Conservation (phyloP, 2,113 vertebrate species). For the Corythornis vintsioides region DNA sequence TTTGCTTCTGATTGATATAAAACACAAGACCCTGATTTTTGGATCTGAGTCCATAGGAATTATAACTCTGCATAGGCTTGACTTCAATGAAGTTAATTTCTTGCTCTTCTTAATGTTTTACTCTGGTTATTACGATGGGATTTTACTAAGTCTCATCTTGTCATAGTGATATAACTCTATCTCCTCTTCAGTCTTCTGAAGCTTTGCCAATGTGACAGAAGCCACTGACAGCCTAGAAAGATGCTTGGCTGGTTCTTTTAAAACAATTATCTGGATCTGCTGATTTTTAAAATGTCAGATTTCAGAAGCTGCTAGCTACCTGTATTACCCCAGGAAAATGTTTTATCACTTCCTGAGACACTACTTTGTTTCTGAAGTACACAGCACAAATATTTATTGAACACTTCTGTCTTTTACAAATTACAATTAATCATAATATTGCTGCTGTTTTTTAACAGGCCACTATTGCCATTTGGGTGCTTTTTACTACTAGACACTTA, state of each 20-base stretch:
- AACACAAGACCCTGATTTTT: neutral
- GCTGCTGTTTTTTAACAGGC: neutral
- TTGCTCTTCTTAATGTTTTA: neutral
- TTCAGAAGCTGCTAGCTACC: conserved; percentile 21
- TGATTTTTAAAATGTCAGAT: conserved; percentile 10
- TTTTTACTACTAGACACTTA: neutral
- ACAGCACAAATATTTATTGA: neutral
- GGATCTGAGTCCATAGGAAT: neutral
- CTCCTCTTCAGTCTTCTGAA: neutral
- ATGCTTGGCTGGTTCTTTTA: conserved; percentile 8
- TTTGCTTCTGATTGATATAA: neutral
- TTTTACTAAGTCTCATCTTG: neutral
- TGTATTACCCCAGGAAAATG: neutral
- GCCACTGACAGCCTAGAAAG: neutral
- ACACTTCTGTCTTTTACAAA: neutral
- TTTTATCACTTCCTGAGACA: neutral
- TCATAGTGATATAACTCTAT: neutral
- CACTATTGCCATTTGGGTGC: neutral
- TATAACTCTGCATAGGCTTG: neutral
- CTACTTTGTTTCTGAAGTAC: neutral
- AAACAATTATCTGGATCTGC: conserved; percentile 1
- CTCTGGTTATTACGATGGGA: neutral
- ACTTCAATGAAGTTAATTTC: neutral
- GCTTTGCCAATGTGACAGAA: neutral
- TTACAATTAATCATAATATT: neutral